Evolutionary conservation across 2,113 vertebrate genomes (phyloP).

Genomic region (Sinosuthora webbiana): DNA sequence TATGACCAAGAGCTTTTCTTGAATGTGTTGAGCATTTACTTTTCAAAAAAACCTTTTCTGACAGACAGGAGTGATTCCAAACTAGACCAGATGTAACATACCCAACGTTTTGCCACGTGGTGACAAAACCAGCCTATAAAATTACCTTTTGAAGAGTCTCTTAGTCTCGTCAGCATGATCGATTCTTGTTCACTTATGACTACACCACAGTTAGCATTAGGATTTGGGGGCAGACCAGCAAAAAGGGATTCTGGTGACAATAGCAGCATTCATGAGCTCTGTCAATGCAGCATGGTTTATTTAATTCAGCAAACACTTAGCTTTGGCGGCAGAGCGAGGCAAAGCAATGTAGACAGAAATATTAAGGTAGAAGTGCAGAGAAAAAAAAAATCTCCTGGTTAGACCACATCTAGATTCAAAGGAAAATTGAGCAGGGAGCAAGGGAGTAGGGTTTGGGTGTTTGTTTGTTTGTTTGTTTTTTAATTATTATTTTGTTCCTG

Average conservation of each 20-base stretch:
- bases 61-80: neutral
- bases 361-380: conserved; percentile 29
- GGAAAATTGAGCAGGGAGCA: neutral
- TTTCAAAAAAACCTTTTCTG: neutral
- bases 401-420: conserved; percentile 10
- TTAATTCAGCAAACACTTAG: conserved; percentile 62
- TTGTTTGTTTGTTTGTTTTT: neutral
- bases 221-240: neutral
- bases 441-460: neutral
- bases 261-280: conserved; percentile 42
- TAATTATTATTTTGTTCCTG: neutral
- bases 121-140: neutral
- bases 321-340: neutral
- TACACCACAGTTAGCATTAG: neutral
- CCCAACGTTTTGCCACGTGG: fast-evolving
- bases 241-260: conserved; percentile 37
- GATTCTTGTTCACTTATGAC: neutral
- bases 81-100: neutral
- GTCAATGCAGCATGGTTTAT: conserved; percentile 41
- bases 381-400: neutral
- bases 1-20: neutral
- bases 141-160: neutral
- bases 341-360: conserved; percentile 40
- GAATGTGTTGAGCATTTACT: neutral
- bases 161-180: neutral